These are phyloP conservation scores for Sinonovacula constricta DNA, from an alignment of 1,140 invertebrate species.

Conservation along the genomic window DNA sequence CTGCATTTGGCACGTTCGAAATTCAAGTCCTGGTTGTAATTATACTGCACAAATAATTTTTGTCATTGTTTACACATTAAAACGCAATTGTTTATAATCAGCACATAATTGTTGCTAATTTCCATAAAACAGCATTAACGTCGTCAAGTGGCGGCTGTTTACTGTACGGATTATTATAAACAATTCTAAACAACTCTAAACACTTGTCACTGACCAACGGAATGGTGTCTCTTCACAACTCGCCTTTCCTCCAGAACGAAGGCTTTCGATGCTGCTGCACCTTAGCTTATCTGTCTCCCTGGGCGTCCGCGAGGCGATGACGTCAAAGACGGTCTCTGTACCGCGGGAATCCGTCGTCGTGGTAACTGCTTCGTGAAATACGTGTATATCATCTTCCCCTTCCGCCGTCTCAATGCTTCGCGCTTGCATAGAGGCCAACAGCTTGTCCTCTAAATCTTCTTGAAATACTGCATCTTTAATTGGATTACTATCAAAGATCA, in stretches of 20 bases:
- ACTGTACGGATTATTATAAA: no score
- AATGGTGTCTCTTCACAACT: conserved; percentile 7
- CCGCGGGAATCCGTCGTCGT: not conserved
- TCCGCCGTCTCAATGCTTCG: no score
- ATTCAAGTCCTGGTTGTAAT: no score
- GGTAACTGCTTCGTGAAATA: conserved; percentile 5
- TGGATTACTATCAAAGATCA: not conserved
- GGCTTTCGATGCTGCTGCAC: not conserved
- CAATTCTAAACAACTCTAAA: no score
- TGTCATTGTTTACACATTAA: no score
- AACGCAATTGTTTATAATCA: no score
- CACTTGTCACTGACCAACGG: conserved; percentile 46
- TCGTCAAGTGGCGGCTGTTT: no score
- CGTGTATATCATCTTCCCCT: not conserved
- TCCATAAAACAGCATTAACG: no score
- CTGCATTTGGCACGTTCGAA: no score
- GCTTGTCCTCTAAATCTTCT: not conserved
- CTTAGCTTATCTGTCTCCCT: not conserved
- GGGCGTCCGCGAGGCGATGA: not conserved
- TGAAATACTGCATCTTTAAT: not conserved
- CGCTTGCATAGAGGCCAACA: not conserved
- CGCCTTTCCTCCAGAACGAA: not conserved
- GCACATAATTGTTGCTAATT: no score
- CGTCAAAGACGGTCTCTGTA: conserved; percentile 38
- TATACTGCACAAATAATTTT: no score